Evolutionary conservation across 2,113 vertebrate genomes (phyloP), one percentile per base, ranked within the genome.

Genomic region (Poeciliopsis occidentalis): DNA sequence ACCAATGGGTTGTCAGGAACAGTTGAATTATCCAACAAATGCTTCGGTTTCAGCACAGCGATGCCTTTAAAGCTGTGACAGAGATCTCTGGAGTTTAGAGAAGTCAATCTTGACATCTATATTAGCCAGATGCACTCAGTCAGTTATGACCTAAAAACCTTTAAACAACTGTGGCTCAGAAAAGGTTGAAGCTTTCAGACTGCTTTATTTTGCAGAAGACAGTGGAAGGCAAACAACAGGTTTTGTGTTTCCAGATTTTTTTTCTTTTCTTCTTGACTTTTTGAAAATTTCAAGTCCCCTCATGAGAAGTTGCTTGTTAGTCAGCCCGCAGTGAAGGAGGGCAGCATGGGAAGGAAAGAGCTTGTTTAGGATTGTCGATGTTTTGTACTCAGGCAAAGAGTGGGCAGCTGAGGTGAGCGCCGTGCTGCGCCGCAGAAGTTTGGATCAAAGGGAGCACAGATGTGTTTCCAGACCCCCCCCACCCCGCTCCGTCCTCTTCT

Each of bases 371-470:
- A 84, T 76, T 83, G 78, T 71, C 83, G 85, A 83, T 41, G 91
- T 93, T 93, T 92, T 92, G 60, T 89, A 89, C 82, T 91, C 87
- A 90, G 88, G 87, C 89, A 76, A 78, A 91, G 90, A 91, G 86
- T 92, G 92, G 90, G 92, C 92, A 92, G 89, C 86, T 72, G 91
- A 93, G 91, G 92, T 93, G 90, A 92, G 87, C 71, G 88, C 76
- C 93, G 81, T 92, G 92, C 92, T 93, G 92, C 73, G 92, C 87
- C 27, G 87, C 87, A 92, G 90, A 85, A 87, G 87, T 88, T 88
- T 91, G 91, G 92, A 94, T 93, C 92, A 94, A 94, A 94, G 93
- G 89, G 85, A 91, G 86, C 87, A 85, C 92, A 94, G 93, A 94
- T 94, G 92, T 94, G 91, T 94, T 94, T 94, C 91, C 87, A 92